phyloP scores from a whole-genome alignment of 2,113 vertebrate genomes.

The Nannobrachium achirus region DNA sequence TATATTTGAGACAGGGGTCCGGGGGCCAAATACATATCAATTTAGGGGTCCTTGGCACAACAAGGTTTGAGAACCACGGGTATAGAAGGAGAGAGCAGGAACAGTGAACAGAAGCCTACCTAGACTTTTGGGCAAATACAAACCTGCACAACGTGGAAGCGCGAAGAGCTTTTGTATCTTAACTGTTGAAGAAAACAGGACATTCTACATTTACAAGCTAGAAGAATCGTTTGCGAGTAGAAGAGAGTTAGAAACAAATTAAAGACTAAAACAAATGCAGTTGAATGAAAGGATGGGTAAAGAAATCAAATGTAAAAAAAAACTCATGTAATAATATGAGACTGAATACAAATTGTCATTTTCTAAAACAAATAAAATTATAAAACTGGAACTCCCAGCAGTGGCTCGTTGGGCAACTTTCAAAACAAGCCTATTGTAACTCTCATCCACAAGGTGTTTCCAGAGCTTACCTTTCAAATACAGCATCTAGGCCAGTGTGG shows the following conservation, averaged over 20 bases:
- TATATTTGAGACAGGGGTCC: too few relatives aligned
- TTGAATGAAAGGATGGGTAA: conserved; percentile 4
- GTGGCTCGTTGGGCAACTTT: conserved; percentile 4
- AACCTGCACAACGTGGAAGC: neutral
- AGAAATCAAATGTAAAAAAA: conserved; percentile 3
- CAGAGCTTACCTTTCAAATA: conserved; percentile 28
- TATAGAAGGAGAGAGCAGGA: too few relatives aligned
- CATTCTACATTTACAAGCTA: too few relatives aligned
- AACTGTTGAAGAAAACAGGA: too few relatives aligned
- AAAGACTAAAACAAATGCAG: conserved; percentile 1
- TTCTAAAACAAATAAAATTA: neutral
- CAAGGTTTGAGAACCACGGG: too few relatives aligned
- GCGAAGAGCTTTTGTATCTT: neutral
- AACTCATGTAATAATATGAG: conserved; percentile 4
- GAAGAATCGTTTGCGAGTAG: neutral
- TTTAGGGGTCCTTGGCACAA: too few relatives aligned
- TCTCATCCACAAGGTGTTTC: conserved; percentile 14
- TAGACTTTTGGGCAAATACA: too few relatives aligned
- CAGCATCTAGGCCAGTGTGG: conserved; percentile 7
- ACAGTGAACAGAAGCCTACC: too few relatives aligned
- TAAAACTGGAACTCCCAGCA: neutral
- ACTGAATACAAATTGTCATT: neutral
- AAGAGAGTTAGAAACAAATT: neutral
- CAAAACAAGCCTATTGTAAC: conserved; percentile 4
- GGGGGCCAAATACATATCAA: too few relatives aligned